These are phyloP conservation scores for Galagoides demidoff DNA, from an alignment of 2,797 vertebrate genomes.

Conservation along the genomic window DNA sequence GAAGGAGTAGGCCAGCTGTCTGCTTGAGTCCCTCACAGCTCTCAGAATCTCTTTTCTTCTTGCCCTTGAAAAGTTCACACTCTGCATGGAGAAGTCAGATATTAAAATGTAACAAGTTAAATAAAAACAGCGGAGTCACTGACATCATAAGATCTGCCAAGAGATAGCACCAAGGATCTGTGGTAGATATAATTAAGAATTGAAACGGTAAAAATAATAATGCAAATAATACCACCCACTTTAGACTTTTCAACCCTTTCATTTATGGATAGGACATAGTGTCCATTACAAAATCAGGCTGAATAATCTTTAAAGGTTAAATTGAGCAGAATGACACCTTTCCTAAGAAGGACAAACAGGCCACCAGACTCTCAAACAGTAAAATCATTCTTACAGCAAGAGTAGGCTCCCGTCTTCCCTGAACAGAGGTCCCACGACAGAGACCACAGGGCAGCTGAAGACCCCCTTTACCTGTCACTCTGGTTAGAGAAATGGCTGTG, in stretches of 20 bases:
- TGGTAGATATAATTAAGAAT: background rate
- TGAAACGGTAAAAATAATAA: background rate
- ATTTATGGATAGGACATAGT: background rate
- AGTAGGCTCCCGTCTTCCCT: background rate
- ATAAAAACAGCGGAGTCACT: slow-evolving; percentile 11
- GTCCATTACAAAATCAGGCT: background rate
- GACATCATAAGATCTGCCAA: background rate
- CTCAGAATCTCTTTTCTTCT: background rate
- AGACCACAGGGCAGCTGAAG: background rate
- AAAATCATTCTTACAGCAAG: background rate
- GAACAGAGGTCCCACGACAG: background rate
- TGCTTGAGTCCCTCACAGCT: background rate
- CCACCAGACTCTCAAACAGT: background rate
- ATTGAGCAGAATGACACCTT: background rate
- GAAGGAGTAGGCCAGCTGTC: background rate
- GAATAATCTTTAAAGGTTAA: background rate
- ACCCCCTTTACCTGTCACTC: too few relatives aligned
- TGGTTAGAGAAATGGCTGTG: background rate
- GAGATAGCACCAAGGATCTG: background rate
- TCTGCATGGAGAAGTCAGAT: background rate
- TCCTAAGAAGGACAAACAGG: background rate
- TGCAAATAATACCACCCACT: background rate
- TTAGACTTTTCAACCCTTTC: background rate
- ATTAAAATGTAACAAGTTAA: background rate
- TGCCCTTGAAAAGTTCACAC: background rate